A percentile compares a stretch with the other conserved stretches of the same genome.
Evolutionary conservation across 1,140 invertebrate genomes (phyloP).

Genomic region (Diploscapter pachys): DNA sequence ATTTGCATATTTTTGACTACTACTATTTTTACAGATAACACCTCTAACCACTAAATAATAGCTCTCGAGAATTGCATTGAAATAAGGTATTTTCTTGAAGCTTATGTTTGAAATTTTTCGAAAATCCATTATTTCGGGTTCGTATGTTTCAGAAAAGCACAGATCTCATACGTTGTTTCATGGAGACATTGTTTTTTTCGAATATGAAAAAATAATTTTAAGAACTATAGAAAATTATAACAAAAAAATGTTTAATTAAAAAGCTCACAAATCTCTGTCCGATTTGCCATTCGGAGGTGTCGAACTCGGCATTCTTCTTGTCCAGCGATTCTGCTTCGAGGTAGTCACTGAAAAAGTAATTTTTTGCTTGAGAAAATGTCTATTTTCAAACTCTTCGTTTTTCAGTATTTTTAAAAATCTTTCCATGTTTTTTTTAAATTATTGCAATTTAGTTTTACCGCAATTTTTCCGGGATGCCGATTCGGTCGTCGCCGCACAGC

Average conservation of each 20-base stretch:
- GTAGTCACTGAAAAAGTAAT: constrained; percentile 66
- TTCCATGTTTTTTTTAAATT: too few relatives aligned
- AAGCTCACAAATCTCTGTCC: constrained; percentile 19
- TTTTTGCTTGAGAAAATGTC: too few relatives aligned
- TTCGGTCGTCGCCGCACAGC: constrained; percentile 70
- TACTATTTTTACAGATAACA: not conserved
- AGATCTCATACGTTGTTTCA: not conserved
- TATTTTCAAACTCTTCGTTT: too few relatives aligned
- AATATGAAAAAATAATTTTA: constrained; percentile 21
- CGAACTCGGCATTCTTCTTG: constrained; percentile 75
- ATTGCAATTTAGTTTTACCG: too few relatives aligned
- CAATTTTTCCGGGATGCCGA: too few relatives aligned
- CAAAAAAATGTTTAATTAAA: constrained; percentile 13
- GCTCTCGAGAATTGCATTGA: constrained; percentile 19
- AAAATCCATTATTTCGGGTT: not conserved
- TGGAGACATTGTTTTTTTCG: constrained; percentile 13
- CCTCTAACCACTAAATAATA: not conserved
- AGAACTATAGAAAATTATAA: not conserved
- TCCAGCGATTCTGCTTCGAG: constrained; percentile 78
- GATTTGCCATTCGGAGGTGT: constrained; percentile 70
- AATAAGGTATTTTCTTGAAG: constrained; percentile 11
- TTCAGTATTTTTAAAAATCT: too few relatives aligned
- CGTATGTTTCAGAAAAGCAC: not conserved
- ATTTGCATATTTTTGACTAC: too few relatives aligned
- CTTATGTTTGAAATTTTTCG: not conserved